Base-by-base conservation (phyloP, 1,140 invertebrate genomes). In the Sycophaga agraensis region DNA sequence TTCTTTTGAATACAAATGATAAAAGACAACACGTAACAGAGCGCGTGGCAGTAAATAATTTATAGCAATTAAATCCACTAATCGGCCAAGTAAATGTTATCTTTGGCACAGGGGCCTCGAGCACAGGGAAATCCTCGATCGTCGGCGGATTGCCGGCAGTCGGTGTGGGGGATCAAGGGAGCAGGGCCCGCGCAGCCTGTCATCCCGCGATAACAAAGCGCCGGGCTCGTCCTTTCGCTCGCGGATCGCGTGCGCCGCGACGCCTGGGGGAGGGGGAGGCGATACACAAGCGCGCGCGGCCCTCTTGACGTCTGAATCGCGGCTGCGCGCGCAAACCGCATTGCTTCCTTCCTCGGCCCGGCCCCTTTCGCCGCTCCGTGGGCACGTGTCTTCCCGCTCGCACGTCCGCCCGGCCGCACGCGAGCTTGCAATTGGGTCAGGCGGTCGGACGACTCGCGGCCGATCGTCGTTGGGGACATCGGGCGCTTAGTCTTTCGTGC, bases 201-300 rank as follows among this genome's bases (percentile, higher is more conserved):
- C 62, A 53, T 39, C 34, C 54, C 53, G 46, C 31, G 67, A 70
- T 70, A 72, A 68, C 65, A 66, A 67, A 55, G 31, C 43, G 35
- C n/a, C n/a, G 45, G 31, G 35, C 37, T 28, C 19, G 17, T 51
- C 37, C 16, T 37, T 35, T 37, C 48, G 17, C 31, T 12, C 26
- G n/a, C 26, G 2, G 9, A 28, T 7, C n/a, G 37, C 46, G 17
- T 4, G 31, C 14, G 31, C 31, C 46, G 46, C 48, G 19, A 21
- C 17, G 34, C 28, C 2, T 14, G 9, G 28, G 3, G 9, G 34
- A 21, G 31, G 17, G 37, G 4, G 1, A 19, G 11, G 19, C 48
- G 24, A 54, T 42, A 54, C 51, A 5, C 19, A 42, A 40, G 14
- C 14, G 37, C 6, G n/a, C 37, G 21, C 16, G 17, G 37, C 11